Base-by-base conservation (phyloP, 1,140 invertebrate species). In the Drosophila parvula region DNA sequence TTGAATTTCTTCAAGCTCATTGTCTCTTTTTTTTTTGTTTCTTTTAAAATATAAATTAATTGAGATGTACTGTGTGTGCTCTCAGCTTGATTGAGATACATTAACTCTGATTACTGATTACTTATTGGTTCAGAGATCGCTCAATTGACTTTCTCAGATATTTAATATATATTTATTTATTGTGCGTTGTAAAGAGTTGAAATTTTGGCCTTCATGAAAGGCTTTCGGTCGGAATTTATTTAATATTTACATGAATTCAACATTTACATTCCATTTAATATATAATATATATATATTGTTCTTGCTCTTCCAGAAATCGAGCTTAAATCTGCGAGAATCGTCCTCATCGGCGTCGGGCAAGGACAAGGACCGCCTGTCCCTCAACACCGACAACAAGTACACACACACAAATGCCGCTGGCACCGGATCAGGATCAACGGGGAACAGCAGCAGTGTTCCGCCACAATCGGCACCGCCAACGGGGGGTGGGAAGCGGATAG, bases 301-400 rank as follows among this genome's bases (percentile, higher is more conserved):
- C 0, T 40, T 74, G 22, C 27, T 0, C 10, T 48, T 63, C 8
- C 75, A 91, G 90, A 91, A 91, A 89, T 91, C 90, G 14, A 91
- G 90, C 69, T 78, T 91, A 58, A 91, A 91, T 86, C 85, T 91
- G 57, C 88, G 90, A n/a, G 90, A 91, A 59, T 58, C 84, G 50
- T 73, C 79, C 43, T 60, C 59, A 53, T 65, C 74, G 43, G 12
- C 50, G 6, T 38, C 51, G 30, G 80, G 63, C 45, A 85, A 82
- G 71, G 86, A 91, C 74, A 91, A 77, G 74, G 90, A 91, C 55
- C 79, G 90, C 45, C 78, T 91, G 55, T 91, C 90, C 28, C 75
- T 91, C 3, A 91, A 90, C 67, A 86, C 90, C 10, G 90, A 91
- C 80, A 91, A 91, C 79, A 90, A 90, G 75, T 90, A 90, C 77